Evolutionary conservation across 2,888 invertebrate species (phyloP), one percentile per base, ranked within the genome.

Genomic region (Cantharis rufa): DNA sequence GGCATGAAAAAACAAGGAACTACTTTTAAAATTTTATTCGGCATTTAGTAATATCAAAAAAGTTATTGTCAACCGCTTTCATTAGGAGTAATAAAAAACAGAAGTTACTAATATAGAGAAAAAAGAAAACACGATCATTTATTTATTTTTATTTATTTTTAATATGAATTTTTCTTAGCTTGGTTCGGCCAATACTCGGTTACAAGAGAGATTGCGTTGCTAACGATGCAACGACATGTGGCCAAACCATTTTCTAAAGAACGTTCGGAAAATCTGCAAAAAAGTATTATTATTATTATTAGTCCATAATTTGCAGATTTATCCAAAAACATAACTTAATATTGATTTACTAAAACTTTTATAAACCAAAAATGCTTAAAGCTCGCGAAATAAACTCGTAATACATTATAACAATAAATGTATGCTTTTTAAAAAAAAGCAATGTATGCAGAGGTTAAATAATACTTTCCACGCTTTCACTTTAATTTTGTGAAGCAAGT

Each of bases 201-300:
- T 15, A 62, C 48, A 62, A 62, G 27, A 62, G 73, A 74, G 27
- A 28, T 74, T 63, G 27, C 61, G 66, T 74, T 18, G 69, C 73
- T 74, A 74, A 74, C 28, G 73, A 74, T 69, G 69, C 66, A 27
- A 69, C 73, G 62, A 27, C 73, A 69, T 68, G 73, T 69, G 73
- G 32, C n/a, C 13, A 10, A 16, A 61, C 48, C 64, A 68, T 68
- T 61, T 64, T 24, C 16, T 15, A n/a, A 5, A 68, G 27, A 48
- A 66, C 68, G 72, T 68, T 72, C 24, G 21, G 48, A 68, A 72
- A 66, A 61, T 72, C 68, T 61, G 72, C 21, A 72, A 72, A 72
- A 71, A 68, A 64, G 66, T 66, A 32, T 69, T 69, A n/a, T 32
- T 28, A 64, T 64, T 64, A 64, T 66, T 66, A 66, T n/a, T 21